Base-by-base conservation (phyloP, 2,797 vertebrate species). In the Odontamblyopus rebecca region DNA sequence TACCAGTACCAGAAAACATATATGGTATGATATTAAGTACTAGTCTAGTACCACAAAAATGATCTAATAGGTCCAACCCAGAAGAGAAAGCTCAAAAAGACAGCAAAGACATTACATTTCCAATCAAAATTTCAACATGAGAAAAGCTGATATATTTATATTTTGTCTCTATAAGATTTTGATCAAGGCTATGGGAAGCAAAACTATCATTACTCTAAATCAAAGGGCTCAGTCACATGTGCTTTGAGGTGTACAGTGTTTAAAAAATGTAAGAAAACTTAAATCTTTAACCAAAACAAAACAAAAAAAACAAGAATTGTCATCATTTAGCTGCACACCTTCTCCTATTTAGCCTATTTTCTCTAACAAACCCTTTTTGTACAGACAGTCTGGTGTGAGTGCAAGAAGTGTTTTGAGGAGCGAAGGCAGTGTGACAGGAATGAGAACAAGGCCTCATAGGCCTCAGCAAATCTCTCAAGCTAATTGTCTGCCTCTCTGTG, bases 391-490 rank as follows among this genome's bases (percentile, higher is more conserved):
- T 71, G 70, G 26, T 74, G 70, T 77, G 68, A 70, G 80, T 75
- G 71, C 70, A 75, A 65, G 71, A 64, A 74, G 72, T 32, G 70
- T 86, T 70, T 72, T 80, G 78, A 72, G 64, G 72, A 71, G 81
- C 75, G 73, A 63, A 65, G 56, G 80, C 74, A 77, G 78, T 88
- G 89, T 91, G 89, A 91, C 88, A 83, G 81, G 82, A 88, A 90
- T 88, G 78, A 85, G 79, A 89, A 89, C 64, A 23, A 88, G 76
- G 82, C 70, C 78, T 85, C 82, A 78, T 70, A 71, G 79, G 78
- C 70, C 74, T 84, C 62, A 18, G 72, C 74, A 81, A 78, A 83
- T 83, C 76, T 84, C 83, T 79, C 81, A 82, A 77, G 78, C 82
- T 86, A 86, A 89, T 88, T 85, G 82, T 89, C 83, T 87, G 66